These are phyloP conservation scores for Holothuria scabra DNA, from an alignment of 53 echinoderm and acorn worm genomes.

Conservation along the genomic window DNA sequence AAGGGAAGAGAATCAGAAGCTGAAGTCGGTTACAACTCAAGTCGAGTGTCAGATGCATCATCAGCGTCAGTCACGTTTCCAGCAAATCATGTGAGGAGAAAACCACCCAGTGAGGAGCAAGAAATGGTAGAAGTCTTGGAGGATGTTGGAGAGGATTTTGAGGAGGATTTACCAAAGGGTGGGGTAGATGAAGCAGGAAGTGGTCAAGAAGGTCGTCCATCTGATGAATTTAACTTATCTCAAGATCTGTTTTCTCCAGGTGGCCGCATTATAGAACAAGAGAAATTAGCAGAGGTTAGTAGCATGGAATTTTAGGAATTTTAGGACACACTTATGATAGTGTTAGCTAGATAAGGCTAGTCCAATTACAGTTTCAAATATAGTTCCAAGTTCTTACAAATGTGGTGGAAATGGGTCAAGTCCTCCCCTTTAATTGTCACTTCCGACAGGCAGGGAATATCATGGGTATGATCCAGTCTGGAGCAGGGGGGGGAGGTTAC, in stretches of 20 bases:
- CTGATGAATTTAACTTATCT: slow-evolving; percentile 6
- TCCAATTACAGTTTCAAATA: too few relatives aligned
- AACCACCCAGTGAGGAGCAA: background rate
- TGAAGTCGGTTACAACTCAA: slow-evolving; percentile 23
- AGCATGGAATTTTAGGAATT: background rate
- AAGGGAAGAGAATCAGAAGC: slow-evolving; percentile 2
- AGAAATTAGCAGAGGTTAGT: slow-evolving; percentile 28
- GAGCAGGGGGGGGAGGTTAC: too few relatives aligned
- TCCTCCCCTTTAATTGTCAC: too few relatives aligned
- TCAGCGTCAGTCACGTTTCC: slow-evolving; percentile 10
- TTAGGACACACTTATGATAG: too few relatives aligned
- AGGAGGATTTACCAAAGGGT: slow-evolving; percentile 15
- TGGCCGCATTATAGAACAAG: background rate
- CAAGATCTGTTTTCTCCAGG: slow-evolving; percentile 26
- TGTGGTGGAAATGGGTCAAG: too few relatives aligned
- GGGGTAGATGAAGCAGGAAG: slow-evolving; percentile 19
- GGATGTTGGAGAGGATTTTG: slow-evolving; percentile 19
- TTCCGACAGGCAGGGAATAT: too few relatives aligned
- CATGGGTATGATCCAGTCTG: too few relatives aligned
- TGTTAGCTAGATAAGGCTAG: too few relatives aligned
- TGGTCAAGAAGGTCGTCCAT: background rate
- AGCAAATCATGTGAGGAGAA: slow-evolving; percentile 34
- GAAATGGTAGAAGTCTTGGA: slow-evolving; percentile 34
- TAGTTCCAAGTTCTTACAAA: too few relatives aligned
- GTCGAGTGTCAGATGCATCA: background rate